Evolutionary conservation across 2,888 invertebrate genomes (phyloP).

Genomic region (Mythimna albipuncta): DNA sequence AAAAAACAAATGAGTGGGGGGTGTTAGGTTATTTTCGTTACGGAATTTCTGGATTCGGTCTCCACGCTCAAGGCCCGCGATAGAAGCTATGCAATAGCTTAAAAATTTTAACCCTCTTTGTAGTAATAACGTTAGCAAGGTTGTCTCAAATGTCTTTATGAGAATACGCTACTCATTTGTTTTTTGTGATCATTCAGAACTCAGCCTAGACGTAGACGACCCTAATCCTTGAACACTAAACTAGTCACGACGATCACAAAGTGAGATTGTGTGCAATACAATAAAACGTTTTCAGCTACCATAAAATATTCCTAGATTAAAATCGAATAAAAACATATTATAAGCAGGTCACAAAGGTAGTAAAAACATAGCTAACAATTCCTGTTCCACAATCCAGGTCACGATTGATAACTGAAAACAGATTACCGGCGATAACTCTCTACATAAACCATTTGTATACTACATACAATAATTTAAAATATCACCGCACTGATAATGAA

Average conservation of each 20-base stretch:
- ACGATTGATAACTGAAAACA: slow-evolving; percentile 43
- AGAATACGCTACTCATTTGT: not conserved
- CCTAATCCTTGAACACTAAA: slow-evolving; percentile 29
- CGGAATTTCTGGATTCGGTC: no score
- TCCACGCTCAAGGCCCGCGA: no score
- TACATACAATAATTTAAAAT: slow-evolving; percentile 35
- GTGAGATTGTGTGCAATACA: not conserved
- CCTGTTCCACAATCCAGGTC: slow-evolving; percentile 35
- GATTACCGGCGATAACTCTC: slow-evolving; percentile 51
- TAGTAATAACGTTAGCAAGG: not conserved
- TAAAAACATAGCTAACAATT: slow-evolving; percentile 5
- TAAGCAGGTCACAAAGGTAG: slow-evolving; percentile 21
- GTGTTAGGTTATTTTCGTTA: no score
- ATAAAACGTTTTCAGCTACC: not conserved
- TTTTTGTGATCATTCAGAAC: slow-evolving; percentile 3
- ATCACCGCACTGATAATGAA: slow-evolving; percentile 32
- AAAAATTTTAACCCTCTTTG: no score
- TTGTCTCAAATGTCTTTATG: not conserved
- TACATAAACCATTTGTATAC: not conserved
- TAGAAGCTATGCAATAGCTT: no score
- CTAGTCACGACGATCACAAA: slow-evolving; percentile 11
- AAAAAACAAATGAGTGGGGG: no score
- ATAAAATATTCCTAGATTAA: not conserved
- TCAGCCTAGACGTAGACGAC: slow-evolving; percentile 3
- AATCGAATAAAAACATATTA: not conserved